Percentiles rank a stretch among this genome's conserved stretches.
phyloP scores from a whole-genome alignment of 2,888 invertebrate genomes.

The Tenodera sinensis region DNA sequence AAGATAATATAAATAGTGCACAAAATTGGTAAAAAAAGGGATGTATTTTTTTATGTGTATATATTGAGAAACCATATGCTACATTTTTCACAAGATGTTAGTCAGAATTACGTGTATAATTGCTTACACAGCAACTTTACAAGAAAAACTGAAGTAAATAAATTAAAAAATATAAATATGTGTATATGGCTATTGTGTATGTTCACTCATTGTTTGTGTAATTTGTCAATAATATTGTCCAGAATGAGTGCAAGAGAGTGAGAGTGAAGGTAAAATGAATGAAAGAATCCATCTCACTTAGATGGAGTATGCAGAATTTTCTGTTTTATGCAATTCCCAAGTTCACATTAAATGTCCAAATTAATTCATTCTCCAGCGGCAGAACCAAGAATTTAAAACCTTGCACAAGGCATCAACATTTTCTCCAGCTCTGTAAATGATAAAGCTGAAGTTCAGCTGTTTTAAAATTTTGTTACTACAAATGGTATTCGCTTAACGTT shows the following conservation, averaged over 20 bases:
- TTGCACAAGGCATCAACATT: too few species aligned
- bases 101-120: neutral
- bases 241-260: neutral
- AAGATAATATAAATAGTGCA: neutral
- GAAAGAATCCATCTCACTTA: neutral
- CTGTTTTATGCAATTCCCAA: too few species aligned
- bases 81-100: neutral
- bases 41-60: neutral
- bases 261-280: too few species aligned
- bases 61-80: neutral
- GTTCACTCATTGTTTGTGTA: neutral
- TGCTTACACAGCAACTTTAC: neutral
- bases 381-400: too few species aligned
- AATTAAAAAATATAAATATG: neutral
- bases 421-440: too few species aligned
- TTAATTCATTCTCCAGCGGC: too few species aligned
- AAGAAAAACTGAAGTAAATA: neutral
- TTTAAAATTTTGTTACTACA: too few species aligned
- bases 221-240: neutral
- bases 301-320: neutral
- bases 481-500: too few species aligned
- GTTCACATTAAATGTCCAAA: too few species aligned
- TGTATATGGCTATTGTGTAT: neutral
- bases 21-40: neutral
- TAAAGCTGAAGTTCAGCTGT: too few species aligned